Conservation (phyloP, 2,888 invertebrate species). For the Drosophila meridionalis region DNA sequence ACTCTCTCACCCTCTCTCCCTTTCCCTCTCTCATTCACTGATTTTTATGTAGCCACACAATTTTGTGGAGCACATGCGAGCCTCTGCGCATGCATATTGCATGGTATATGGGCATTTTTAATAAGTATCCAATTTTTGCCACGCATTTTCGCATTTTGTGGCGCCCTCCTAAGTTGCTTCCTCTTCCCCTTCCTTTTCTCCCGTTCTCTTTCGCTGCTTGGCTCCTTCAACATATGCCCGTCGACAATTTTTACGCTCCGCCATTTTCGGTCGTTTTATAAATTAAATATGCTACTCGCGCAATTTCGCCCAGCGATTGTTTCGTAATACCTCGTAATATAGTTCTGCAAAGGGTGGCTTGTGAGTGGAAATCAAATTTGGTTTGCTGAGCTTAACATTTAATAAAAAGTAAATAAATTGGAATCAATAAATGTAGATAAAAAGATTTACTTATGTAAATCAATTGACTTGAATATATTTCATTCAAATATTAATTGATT, state of each 20-base stretch:
- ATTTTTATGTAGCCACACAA: slow-evolving; percentile 68
- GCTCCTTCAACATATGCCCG: slow-evolving; percentile 13
- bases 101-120: slow-evolving; percentile 79
- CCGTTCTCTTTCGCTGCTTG: background rate
- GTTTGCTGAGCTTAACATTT: background rate
- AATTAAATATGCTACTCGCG: slow-evolving; percentile 69
- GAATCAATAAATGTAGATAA: background rate
- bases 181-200: background rate
- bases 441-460: background rate
- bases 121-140: slow-evolving; percentile 70
- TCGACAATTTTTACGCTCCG: slow-evolving; percentile 52
- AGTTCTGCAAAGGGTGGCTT: background rate
- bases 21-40: slow-evolving; percentile 36
- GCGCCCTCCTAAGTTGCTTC: slow-evolving; percentile 31
- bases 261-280: slow-evolving; percentile 68
- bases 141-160: slow-evolving; percentile 43
- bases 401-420: background rate
- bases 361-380: background rate
- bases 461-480: background rate
- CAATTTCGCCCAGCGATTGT: slow-evolving; percentile 59
- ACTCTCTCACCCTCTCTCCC: background rate
- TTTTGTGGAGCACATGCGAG: slow-evolving; percentile 3
- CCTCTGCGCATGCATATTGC: slow-evolving; percentile 54
- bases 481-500: background rate
- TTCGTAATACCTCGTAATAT: slow-evolving; percentile 23